A percentile compares a stretch with the other conserved stretches of the same genome.
Conservation (phyloP, 2,888 invertebrate genomes). For the Ichneumoninae sp. region DNA sequence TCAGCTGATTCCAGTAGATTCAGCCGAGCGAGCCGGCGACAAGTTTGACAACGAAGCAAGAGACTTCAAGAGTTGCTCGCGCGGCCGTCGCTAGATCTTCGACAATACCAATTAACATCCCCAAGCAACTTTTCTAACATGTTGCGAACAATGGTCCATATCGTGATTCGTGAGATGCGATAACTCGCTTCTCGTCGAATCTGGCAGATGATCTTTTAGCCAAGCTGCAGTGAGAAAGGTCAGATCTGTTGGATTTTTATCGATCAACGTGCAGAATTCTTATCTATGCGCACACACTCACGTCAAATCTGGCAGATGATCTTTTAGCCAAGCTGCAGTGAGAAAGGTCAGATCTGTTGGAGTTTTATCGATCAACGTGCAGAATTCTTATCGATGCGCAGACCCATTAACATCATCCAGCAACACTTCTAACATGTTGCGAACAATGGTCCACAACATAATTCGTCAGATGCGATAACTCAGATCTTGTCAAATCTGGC, state of each 20-base stretch:
- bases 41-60: not conserved
- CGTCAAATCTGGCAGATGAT: not conserved
- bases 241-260: too few relatives aligned
- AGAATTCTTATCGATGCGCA: too few relatives aligned
- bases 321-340: not conserved
- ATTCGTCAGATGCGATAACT: not conserved
- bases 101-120: not conserved
- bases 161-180: not conserved
- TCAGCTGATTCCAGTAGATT: conserved; percentile 25
- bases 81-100: too few relatives aligned
- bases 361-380: too few relatives aligned
- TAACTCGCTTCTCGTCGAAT: not conserved
- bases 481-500: not conserved
- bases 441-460: not conserved
- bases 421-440: not conserved
- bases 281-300: too few relatives aligned
- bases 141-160: not conserved
- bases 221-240: not conserved
- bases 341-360: not conserved
- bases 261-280: too few relatives aligned
- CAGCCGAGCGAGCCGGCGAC: conserved; percentile 1
- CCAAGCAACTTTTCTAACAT: not conserved
- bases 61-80: not conserved
- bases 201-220: not conserved
- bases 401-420: not conserved